A percentile compares a stretch with the other conserved stretches of the same genome.
Conservation (phyloP, 2,797 vertebrate species). For the Muscicapa striata region DNA sequence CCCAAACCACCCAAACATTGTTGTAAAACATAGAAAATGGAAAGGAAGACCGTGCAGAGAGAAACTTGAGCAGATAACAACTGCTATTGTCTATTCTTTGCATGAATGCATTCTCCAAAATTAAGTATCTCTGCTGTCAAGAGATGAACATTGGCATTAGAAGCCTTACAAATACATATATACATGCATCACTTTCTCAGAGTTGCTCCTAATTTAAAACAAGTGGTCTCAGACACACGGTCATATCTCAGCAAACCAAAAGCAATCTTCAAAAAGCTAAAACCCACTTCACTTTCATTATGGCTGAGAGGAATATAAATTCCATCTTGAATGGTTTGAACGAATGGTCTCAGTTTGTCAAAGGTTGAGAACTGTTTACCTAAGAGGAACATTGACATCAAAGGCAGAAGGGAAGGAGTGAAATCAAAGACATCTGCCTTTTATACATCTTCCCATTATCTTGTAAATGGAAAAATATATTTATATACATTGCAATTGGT, state of each 20-base stretch:
- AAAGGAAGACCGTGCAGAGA: background rate
- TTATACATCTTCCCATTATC: background rate
- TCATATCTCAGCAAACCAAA: background rate
- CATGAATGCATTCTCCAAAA: background rate
- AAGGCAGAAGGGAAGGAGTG: background rate
- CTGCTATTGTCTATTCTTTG: background rate
- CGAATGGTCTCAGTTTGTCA: background rate
- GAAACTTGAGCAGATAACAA: background rate
- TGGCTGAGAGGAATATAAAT: background rate
- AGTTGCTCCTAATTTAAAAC: background rate
- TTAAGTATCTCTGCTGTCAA: background rate
- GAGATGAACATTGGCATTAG: background rate
- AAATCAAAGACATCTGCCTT: background rate
- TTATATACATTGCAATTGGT: background rate
- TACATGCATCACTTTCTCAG: background rate
- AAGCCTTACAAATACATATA: background rate
- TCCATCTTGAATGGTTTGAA: background rate
- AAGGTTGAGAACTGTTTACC: background rate
- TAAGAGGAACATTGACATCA: background rate
- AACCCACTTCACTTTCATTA: background rate
- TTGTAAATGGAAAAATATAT: background rate
- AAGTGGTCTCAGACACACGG: background rate
- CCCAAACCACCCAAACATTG: background rate
- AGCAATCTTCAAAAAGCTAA: background rate
- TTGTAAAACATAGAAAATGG: background rate